Evolutionary conservation across 2,797 vertebrate genomes (phyloP).

Genomic region (Dipus sagitta): DNA sequence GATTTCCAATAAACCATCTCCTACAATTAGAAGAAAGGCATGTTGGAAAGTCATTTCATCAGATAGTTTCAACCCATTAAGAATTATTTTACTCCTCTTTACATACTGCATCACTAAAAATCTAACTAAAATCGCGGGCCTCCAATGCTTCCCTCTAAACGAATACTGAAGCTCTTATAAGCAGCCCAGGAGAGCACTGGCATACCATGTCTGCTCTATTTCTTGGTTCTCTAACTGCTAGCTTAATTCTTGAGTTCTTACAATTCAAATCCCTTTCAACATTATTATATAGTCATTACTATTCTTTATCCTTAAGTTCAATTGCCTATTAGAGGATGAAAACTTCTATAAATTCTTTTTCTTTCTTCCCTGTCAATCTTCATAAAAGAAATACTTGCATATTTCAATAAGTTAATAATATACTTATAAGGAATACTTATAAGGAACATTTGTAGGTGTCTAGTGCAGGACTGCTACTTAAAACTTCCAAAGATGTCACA

Average conservation of each 20-base stretch:
- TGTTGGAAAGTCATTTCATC: slow-evolving; percentile 55
- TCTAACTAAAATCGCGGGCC: slow-evolving; percentile 25
- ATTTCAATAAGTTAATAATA: slow-evolving; percentile 61
- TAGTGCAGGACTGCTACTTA: neutral
- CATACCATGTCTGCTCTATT: neutral
- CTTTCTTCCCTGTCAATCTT: neutral
- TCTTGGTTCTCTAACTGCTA: slow-evolving; percentile 23
- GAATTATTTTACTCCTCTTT: slow-evolving; percentile 29
- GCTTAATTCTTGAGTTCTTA: slow-evolving; percentile 41
- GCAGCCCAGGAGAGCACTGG: neutral
- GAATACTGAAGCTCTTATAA: neutral
- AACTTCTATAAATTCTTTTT: slow-evolving; percentile 21
- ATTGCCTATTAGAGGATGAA: slow-evolving; percentile 13
- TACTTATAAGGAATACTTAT: neutral
- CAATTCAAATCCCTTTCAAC: slow-evolving; percentile 7
- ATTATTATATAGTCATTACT: slow-evolving; percentile 39
- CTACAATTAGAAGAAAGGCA: slow-evolving; percentile 71
- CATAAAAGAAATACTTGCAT: slow-evolving; percentile 18
- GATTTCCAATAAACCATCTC: slow-evolving; percentile 79
- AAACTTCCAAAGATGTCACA: slow-evolving; percentile 50
- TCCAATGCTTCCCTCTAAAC: slow-evolving; percentile 18
- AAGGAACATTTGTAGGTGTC: slow-evolving; percentile 31
- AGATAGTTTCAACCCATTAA: slow-evolving; percentile 65
- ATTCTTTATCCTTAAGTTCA: slow-evolving; percentile 58
- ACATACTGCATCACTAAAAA: slow-evolving; percentile 57